Evolutionary conservation across 2,113 vertebrate species (phyloP).

Genomic region (Merops nubicus): DNA sequence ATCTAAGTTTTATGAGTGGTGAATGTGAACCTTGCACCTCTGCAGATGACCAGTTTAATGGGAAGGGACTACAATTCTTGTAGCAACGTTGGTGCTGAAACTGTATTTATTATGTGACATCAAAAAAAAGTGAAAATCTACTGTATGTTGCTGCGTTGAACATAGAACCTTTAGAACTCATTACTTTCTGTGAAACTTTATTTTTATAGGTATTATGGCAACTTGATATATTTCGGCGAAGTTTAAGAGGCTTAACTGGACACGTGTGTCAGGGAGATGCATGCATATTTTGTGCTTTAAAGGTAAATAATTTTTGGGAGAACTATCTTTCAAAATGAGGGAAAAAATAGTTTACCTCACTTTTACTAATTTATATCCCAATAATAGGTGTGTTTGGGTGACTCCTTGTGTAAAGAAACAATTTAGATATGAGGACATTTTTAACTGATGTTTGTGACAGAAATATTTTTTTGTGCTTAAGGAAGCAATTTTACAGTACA

Average conservation of each 20-base stretch:
- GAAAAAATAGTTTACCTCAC: no score
- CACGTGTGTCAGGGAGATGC: conserved; percentile 93
- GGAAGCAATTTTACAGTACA: not conserved
- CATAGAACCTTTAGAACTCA: not conserved
- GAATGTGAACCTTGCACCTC: not conserved
- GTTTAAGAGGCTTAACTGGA: conserved; percentile 90
- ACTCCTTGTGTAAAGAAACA: not conserved
- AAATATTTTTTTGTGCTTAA: not conserved
- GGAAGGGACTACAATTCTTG: not conserved
- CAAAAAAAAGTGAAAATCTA: not conserved
- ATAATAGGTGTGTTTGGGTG: fast-evolving
- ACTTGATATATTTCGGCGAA: conserved; percentile 95
- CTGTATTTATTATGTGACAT: not conserved
- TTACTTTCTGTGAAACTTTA: not conserved
- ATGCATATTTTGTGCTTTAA: conserved; percentile 97
- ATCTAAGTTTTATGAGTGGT: not conserved
- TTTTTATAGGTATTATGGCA: conserved; percentile 92
- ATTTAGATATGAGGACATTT: not conserved
- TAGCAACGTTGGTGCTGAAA: not conserved
- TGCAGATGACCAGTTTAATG: not conserved
- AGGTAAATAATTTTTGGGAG: conserved; percentile 77
- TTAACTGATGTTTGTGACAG: not conserved
- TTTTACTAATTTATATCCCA: not conserved
- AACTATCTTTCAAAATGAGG: not conserved
- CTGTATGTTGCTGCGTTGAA: not conserved